A percentile compares a stretch with the other conserved stretches of the same genome.
Conservation (phyloP, 2,797 vertebrate species). For the Cheirogaleus major region DNA sequence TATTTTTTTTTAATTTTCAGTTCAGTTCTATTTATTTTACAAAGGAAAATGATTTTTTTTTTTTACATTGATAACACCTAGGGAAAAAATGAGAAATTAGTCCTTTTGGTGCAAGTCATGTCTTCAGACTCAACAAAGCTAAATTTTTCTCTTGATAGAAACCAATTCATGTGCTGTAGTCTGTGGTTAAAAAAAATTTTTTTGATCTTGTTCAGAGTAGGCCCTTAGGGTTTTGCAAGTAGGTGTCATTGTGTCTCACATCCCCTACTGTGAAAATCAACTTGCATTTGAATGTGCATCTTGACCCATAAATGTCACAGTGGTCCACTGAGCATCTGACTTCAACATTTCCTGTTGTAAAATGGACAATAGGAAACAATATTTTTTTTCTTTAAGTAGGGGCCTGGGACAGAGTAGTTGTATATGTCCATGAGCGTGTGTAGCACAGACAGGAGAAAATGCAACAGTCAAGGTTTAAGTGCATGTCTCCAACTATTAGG, state of each 20-base stretch:
- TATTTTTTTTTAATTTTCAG: constrained; percentile 42
- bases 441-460: constrained; percentile 78
- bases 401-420: constrained; percentile 70
- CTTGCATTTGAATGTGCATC: constrained; percentile 87
- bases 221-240: constrained; percentile 81
- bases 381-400: constrained; percentile 68
- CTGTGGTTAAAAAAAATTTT: background rate
- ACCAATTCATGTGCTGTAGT: constrained; percentile 53
- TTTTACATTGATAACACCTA: background rate
- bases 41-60: background rate
- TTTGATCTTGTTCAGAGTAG: constrained; percentile 75
- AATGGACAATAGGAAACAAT: constrained; percentile 82
- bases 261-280: constrained; percentile 85
- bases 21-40: constrained; percentile 1
- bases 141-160: constrained; percentile 70
- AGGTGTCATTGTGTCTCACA: constrained; percentile 85
- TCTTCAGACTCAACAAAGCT: constrained; percentile 53
- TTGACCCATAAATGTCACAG: constrained; percentile 88
- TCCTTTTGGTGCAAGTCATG: background rate
- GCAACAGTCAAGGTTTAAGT: constrained; percentile 78
- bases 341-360: constrained; percentile 86
- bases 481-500: constrained; percentile 77
- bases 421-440: background rate
- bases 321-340: constrained; percentile 86
- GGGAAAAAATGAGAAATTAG: background rate